Evolutionary conservation across 2,888 invertebrate species (phyloP), one percentile per base, ranked within the genome.

Genomic region (Mythimna impura): DNA sequence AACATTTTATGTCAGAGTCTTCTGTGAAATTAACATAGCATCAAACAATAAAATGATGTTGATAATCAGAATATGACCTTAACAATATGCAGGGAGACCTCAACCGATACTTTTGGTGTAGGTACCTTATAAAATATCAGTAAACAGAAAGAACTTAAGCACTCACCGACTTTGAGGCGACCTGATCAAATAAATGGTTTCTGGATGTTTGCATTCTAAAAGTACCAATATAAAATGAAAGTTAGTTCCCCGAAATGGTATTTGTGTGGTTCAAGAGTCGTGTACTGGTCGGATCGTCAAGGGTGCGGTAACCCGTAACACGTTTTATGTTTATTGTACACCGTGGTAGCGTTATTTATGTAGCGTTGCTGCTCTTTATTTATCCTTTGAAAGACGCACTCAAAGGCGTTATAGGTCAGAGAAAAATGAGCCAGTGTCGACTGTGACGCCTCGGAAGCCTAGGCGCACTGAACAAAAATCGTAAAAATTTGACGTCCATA

Each of bases 251-350:
- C 86, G 90, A 89, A 92, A 89, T 88, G 85, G 79, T 88, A 88
- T 90, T 89, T 84, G 87, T 85, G 87, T 88, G 84, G 84, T 81
- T 80, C 71, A 73, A 73, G 73, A 74, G 81, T 75, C 81, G 81
- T 76, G 78, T 82, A 76, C 83, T 78, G 76, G 81, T 83, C 85
- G 82, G 86, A 76, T 84, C 86, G 86, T 87, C 87, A 82, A 85
- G 89, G 88, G 88, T 88, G 86, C 86, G 82, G 88, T 87, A 89
- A 87, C 90, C 87, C 86, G 89, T 91, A 89, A 87, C 90, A 87
- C 87, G 89, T 91, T 92, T 92, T 91, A 92, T 89, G 90, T 89
- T 91, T 90, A 91, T 91, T 89, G 89, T 88, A 88, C 89, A 88
- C 89, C 88, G 83, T 83, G 82, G 85, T 86, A 86, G 86, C 82